Conservation (phyloP, 2,888 invertebrate species). For the Thera obeliscata region DNA sequence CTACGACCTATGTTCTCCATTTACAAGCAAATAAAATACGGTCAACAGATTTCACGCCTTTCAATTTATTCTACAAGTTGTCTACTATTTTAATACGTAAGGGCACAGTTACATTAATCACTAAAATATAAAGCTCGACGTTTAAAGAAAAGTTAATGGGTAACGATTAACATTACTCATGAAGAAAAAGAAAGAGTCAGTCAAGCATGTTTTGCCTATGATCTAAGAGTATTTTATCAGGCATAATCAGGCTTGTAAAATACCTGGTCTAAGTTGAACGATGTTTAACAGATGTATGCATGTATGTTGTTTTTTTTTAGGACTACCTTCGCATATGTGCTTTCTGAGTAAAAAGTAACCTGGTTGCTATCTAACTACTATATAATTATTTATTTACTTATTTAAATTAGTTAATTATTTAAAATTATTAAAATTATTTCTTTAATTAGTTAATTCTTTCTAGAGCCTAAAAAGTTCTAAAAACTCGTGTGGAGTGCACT, state of each 20-base stretch:
- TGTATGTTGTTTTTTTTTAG: background rate
- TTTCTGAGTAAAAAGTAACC: no score
- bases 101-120: slow-evolving; percentile 16
- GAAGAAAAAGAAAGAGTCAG: slow-evolving; percentile 52
- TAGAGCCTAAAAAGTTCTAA: no score
- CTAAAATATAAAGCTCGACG: slow-evolving; percentile 20
- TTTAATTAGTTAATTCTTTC: no score
- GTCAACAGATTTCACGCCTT: slow-evolving; percentile 12
- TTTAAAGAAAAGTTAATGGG: slow-evolving; percentile 33
- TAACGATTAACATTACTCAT: slow-evolving; percentile 52
- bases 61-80: slow-evolving; percentile 12
- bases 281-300: slow-evolving; percentile 52
- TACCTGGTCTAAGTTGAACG: slow-evolving; percentile 57
- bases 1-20: no score
- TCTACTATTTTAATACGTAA: slow-evolving; percentile 17
- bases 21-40: background rate
- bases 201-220: slow-evolving; percentile 63
- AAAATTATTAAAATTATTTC: no score
- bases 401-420: no score
- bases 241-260: slow-evolving; percentile 59
- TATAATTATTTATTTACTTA: no score
- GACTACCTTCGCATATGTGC: background rate
- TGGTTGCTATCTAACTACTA: no score
- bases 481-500: no score
- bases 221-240: slow-evolving; percentile 62